Percentiles rank a stretch among this genome's conserved stretches.
Conservation (phyloP, 2,113 vertebrate genomes). For the Apodemus sylvaticus region DNA sequence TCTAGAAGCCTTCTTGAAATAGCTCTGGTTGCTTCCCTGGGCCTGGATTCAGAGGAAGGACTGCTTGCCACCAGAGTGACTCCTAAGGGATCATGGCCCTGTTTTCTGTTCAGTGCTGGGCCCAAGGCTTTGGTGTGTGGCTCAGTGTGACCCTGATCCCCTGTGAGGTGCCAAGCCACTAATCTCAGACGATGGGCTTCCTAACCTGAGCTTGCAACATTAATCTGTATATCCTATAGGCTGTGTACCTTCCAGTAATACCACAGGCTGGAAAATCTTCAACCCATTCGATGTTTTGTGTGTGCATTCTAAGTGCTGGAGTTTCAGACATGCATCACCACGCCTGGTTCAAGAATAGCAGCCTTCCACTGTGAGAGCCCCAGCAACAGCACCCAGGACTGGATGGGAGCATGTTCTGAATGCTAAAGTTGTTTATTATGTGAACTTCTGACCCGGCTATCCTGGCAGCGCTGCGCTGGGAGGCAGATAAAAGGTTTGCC, state of each 20-base stretch:
- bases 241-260: neutral
- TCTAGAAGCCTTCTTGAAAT: neutral
- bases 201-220: neutral
- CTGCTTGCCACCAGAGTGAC: neutral
- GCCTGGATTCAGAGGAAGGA: neutral
- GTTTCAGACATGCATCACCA: neutral
- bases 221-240: neutral
- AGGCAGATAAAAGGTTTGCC: conserved; percentile 61
- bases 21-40: neutral
- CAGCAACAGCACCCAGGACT: neutral
- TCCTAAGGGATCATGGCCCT: neutral
- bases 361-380: neutral
- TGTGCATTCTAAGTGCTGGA: neutral
- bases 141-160: neutral
- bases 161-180: too few relatives aligned
- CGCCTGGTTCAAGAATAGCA: neutral
- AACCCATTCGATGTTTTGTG: neutral
- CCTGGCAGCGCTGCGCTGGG: neutral
- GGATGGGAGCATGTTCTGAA: neutral
- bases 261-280: neutral
- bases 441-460: conserved; percentile 74
- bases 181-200: neutral
- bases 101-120: neutral
- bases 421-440: neutral
- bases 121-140: neutral